Base-by-base conservation (phyloP, 2,888 invertebrate species). In the Oeneis ivallda region DNA sequence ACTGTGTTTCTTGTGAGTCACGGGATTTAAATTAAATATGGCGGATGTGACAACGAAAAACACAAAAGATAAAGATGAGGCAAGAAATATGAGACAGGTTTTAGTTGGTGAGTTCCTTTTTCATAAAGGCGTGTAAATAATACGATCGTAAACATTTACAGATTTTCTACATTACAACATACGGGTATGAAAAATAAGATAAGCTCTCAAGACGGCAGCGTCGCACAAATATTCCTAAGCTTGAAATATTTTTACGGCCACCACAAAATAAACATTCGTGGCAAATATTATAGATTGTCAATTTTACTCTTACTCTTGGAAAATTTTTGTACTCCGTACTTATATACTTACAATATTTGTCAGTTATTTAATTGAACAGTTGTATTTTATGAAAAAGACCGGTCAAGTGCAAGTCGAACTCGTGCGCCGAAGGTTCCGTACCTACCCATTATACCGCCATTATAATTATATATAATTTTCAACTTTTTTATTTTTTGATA, bases 171-270 rank as follows among this genome's bases (percentile, higher is more conserved):
- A 49, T 49, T 49, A 49, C 19, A 9, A 11, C 2, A 1, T 6
- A 19, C 10, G 37, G 7, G 17, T 47, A 47, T 49, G 54, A 39
- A 54, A 53, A 54, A 54, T 39, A 54, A 34, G 17, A 54, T 17
- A 54, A 17, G 17, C 49, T 39, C 37, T 15, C 34, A 54, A 54
- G 37, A 54, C 54, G 54, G 37, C 37, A 37, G n/a, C 37, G 39
- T 54, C 54, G 17, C 3, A 17, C 37, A 54, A 39, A 37, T 54
- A 37, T 37, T 54, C 9, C 6, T 8, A 15, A 39, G 37, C 37
- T 34, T 37, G 54, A 54, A 54, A 54, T 37, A 54, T 54, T 54
- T 54, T 54, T 54, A 54, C 54, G 54, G 54, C 17, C 17, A 52
- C n/a, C 52, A 37, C 10, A 54, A 17, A 54, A 37, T 54, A 37